phyloP scores from a whole-genome alignment of 2,113 vertebrate species.

The Scopus umbretta region DNA sequence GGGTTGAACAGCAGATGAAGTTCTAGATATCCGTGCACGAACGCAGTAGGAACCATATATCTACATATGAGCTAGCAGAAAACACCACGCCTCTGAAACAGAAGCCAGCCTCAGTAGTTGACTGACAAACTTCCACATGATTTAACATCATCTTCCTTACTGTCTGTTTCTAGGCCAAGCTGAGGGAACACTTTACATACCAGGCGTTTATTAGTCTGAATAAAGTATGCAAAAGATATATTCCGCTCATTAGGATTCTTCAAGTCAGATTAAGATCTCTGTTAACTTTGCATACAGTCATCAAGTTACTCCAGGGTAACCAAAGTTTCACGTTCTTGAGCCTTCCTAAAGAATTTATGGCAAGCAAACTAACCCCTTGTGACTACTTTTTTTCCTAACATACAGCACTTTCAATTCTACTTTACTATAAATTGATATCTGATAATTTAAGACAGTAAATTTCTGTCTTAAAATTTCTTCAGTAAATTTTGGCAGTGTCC shows the following conservation, averaged over 20 bases:
- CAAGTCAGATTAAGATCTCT: neutral
- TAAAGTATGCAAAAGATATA: neutral
- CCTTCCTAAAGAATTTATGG: neutral
- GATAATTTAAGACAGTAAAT: neutral
- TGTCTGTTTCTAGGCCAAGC: neutral
- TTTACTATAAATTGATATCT: neutral
- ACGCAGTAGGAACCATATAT: neutral
- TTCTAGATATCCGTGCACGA: fast-evolving
- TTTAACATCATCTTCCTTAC: neutral
- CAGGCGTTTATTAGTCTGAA: neutral
- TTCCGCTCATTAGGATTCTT: neutral
- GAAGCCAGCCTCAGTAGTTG: neutral
- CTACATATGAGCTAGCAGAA: neutral
- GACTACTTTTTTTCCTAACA: neutral
- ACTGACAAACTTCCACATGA: neutral
- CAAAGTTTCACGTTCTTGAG: neutral
- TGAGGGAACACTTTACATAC: neutral
- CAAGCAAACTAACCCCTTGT: neutral
- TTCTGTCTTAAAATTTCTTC: neutral
- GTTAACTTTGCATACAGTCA: neutral
- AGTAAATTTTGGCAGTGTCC: neutral
- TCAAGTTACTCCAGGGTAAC: neutral
- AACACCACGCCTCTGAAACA: neutral
- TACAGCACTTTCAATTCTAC: neutral
- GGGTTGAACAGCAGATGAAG: neutral